Conservation (phyloP, 1,140 invertebrate species). For the Palaemon carinicauda region DNA sequence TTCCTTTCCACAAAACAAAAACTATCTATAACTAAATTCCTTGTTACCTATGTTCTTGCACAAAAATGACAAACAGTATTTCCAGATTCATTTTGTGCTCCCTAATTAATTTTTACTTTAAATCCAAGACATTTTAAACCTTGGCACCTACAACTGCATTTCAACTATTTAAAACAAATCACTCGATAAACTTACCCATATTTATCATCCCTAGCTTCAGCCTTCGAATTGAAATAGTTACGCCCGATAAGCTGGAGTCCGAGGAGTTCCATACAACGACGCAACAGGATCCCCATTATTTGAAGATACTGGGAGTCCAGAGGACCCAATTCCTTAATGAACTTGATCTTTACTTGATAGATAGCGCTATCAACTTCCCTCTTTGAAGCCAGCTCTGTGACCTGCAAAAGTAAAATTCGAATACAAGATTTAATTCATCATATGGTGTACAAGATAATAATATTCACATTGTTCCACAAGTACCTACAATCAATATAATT, state of each 20-base stretch:
- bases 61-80: too few relatives aligned
- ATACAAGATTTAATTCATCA: too few relatives aligned
- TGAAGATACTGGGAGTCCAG: slow-evolving; percentile 23
- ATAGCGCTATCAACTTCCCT: slow-evolving; percentile 5
- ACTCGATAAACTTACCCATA: slow-evolving; percentile 28
- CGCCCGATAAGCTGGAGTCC: slow-evolving; percentile 14
- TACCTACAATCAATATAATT: too few relatives aligned
- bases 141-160: background rate
- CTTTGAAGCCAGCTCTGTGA: slow-evolving; percentile 31
- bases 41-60: too few relatives aligned
- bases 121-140: too few relatives aligned
- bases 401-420: background rate
- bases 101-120: too few relatives aligned
- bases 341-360: slow-evolving; percentile 21
- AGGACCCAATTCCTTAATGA: slow-evolving; percentile 22
- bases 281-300: slow-evolving; percentile 21
- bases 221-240: slow-evolving; percentile 27
- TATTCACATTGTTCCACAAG: too few relatives aligned
- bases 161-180: background rate
- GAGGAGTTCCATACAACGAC: slow-evolving; percentile 13
- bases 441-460: too few relatives aligned
- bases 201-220: background rate
- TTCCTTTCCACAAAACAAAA: too few relatives aligned
- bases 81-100: too few relatives aligned
- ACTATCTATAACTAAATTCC: too few relatives aligned